Base-by-base conservation (phyloP, 2,797 vertebrate genomes). In the Anas flavirostris region DNA sequence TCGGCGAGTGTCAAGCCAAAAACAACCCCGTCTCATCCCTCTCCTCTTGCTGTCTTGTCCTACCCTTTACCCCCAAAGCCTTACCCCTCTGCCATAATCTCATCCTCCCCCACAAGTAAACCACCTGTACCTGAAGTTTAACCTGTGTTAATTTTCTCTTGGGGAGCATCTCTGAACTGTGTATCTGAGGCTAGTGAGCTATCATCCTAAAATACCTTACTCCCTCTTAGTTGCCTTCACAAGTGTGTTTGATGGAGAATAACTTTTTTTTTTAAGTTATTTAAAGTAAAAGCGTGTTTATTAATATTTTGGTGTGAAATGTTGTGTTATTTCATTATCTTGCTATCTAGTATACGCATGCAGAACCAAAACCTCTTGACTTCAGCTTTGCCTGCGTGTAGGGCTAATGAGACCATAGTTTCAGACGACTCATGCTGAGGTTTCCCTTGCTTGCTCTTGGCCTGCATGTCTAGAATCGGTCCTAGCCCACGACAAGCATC, bases 1-100 rank as follows among this genome's bases (percentile, higher is more conserved):
- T 88, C 66, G 66, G 73, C 91, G 83, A 86, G 93, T 67, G 84
- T 82, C 76, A 89, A 75, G 77, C 73, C 62, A 83, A 76, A 94
- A 94, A 9, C 86, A 91, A 56, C 55, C 41, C 31, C 4, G 31
- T 55, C 87, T 88, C 67, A 33, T 58, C 66, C 53, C 33, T 48
- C 69, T 64, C 2, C 0, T 50, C 16, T 66, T 46, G 37, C 26
- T 72, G 50, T 80, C 43, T 33, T 88, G 2, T 87, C 44, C 21
- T 75, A 39, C 33, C 22, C 39, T 74, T 90, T 86, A 44, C 26
- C 41, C 63, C 17, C 8, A 29, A 37, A 37, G 15, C 83, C 70
- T 22, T 82, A 66, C 83, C 52, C 48, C 23, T 81, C 55, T 55
- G 35, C 68, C 52, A 39, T 43, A 50, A 56, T 48, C 23, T 73